Percentiles rank a stretch among this genome's conserved stretches.
Conservation (phyloP, 2,113 vertebrate genomes). For the Eclectus roratus region DNA sequence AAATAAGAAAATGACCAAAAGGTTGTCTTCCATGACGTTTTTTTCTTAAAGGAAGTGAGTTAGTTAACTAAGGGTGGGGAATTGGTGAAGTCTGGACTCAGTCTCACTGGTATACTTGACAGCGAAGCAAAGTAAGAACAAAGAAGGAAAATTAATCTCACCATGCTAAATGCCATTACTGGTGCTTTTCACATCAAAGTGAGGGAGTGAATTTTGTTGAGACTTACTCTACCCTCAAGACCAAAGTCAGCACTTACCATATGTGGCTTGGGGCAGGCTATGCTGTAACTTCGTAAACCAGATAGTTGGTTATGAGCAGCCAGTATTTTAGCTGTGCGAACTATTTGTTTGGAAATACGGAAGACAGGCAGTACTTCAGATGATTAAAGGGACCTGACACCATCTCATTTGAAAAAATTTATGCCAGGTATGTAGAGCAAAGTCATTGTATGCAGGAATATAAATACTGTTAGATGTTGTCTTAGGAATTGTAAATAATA, state of each 20-base stretch:
- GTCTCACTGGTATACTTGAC: neutral
- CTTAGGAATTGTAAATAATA: neutral
- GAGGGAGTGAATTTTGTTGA: neutral
- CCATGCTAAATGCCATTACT: fast-evolving
- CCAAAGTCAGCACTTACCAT: neutral
- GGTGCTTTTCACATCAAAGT: neutral
- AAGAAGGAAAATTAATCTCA: neutral
- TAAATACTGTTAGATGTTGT: neutral
- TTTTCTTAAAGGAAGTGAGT: neutral
- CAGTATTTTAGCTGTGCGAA: neutral
- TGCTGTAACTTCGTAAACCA: neutral
- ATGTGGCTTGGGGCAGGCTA: neutral
- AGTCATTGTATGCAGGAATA: neutral
- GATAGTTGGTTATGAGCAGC: neutral
- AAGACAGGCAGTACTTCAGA: neutral
- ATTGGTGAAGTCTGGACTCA: neutral
- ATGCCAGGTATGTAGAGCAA: neutral
- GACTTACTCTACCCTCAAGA: neutral
- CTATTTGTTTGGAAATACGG: neutral
- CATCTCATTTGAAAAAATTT: neutral
- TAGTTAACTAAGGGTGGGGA: neutral
- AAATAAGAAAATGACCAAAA: neutral
- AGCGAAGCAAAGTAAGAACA: neutral
- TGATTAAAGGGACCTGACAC: neutral
- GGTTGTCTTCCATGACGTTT: neutral